These are phyloP conservation scores for Anoplolepis gracilipes DNA, from an alignment of 1,140 invertebrate genomes.

Conservation along the genomic window DNA sequence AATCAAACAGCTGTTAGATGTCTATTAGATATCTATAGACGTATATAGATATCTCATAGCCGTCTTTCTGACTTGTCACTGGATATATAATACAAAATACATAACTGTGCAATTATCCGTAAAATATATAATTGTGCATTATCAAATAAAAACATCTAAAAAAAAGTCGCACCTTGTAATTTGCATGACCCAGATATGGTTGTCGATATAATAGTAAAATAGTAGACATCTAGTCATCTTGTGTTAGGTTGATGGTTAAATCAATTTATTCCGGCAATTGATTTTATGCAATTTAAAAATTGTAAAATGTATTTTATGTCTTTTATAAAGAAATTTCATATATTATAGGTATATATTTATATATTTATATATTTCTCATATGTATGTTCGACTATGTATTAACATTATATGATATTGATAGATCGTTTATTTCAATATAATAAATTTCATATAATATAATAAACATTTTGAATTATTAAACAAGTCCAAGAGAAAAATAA, in stretches of 20 bases:
- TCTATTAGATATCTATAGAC: no score
- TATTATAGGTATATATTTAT: background rate
- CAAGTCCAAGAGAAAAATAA: background rate
- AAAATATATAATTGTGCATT: conserved; percentile 10
- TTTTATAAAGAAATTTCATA: background rate
- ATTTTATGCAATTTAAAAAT: conserved; percentile 15
- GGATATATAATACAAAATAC: background rate
- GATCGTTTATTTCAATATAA: background rate
- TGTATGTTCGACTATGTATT: background rate
- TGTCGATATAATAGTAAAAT: conserved; percentile 42
- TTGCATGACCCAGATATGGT: conserved; percentile 34
- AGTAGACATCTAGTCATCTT: conserved; percentile 14
- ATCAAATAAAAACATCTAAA: conserved; percentile 24
- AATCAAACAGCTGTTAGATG: no score
- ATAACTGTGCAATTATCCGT: conserved; percentile 8
- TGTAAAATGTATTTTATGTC: background rate
- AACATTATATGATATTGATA: background rate
- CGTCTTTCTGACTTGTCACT: no score
- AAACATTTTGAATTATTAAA: background rate
- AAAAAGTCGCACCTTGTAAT: conserved; percentile 6
- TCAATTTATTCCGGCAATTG: conserved; percentile 33
- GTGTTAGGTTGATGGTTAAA: conserved; percentile 2
- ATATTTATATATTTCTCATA: background rate
- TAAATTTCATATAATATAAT: no score
- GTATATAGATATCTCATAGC: no score